Evolutionary conservation across 2,888 invertebrate genomes (phyloP), one percentile per base, ranked within the genome.

Genomic region (Eremobia ochroleuca): DNA sequence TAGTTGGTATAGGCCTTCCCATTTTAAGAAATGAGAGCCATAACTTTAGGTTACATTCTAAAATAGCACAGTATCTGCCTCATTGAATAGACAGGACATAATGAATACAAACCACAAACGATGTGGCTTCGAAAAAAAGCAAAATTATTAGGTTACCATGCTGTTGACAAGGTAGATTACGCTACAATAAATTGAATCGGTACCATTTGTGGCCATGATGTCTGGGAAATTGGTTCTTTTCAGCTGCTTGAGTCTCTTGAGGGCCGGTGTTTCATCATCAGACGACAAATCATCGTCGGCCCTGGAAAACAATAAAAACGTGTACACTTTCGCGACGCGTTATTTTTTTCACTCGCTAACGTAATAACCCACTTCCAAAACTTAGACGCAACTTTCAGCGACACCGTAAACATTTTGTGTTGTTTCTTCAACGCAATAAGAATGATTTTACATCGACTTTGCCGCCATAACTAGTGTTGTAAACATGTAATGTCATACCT

Each of bases 401-500:
- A 92, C 86, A 97, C 92, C 81, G 91, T 95, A 84, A 93, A 92
- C 96, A 96, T 95, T 82, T 88, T 92, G 81, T 83, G 71, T 62
- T 18, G 64, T 75, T 55, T 83, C 77, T 83, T 85, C 62, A 85
- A 81, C 72, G 72, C 49, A 73, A 70, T 81, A 86, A 69, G 76
- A 79, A 88, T 70, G 69, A 88, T 91, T 92, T 91, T 91, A 89
- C 85, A 88, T 85, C 76, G 91, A 92, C 93, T 95, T 97, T 97
- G 92, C 97, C 97, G 97, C 97, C 97, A 96, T 96, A 96, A 94
- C 94, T 90, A 92, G 82, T 92, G 92, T 95, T 95, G 96, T 96
- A 96, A 96, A 96, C 96, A 96, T 93, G 94, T 92, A 93, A 92
- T 94, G 94, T 93, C 95, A 94, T 90, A 97, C 97, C 97, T 97